Conservation (phyloP, 2,113 vertebrate genomes). For the Phasianus colchicus region DNA sequence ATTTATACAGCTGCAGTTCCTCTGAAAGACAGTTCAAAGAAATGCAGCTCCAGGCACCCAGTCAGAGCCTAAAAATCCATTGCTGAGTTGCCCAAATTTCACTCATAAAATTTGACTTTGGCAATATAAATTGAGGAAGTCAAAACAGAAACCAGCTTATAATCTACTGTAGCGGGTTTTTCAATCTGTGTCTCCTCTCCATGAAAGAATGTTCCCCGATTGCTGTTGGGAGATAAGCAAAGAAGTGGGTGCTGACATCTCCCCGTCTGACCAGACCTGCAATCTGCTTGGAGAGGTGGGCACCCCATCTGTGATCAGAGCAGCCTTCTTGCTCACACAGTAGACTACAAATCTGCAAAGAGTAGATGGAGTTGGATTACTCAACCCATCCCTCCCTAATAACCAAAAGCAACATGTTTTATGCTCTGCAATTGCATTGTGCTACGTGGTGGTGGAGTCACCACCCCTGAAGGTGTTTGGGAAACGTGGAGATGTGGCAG, state of each 20-base stretch:
- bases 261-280: background rate
- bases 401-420: background rate
- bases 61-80: slow-evolving; percentile 53
- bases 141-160: slow-evolving; percentile 37
- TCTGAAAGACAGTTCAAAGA: slow-evolving; percentile 64
- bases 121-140: slow-evolving; percentile 27
- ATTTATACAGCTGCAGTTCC: slow-evolving; percentile 64
- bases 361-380: background rate
- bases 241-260: slow-evolving; percentile 33
- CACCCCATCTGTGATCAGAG: background rate
- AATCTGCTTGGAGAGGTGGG: background rate
- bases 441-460: background rate
- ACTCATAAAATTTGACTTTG: slow-evolving; percentile 57
- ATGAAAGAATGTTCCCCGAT: background rate
- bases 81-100: slow-evolving; percentile 41
- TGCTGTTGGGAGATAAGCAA: slow-evolving; percentile 19
- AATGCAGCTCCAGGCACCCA: slow-evolving; percentile 58
- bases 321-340: background rate
- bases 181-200: background rate
- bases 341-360: background rate
- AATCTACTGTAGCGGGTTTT: background rate
- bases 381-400: background rate
- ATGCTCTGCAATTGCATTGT: background rate
- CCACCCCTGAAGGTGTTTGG: too few relatives aligned
- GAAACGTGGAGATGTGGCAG: too few relatives aligned